Conservation (phyloP, 1,140 invertebrate species). For the Wiebesia pumilae region DNA sequence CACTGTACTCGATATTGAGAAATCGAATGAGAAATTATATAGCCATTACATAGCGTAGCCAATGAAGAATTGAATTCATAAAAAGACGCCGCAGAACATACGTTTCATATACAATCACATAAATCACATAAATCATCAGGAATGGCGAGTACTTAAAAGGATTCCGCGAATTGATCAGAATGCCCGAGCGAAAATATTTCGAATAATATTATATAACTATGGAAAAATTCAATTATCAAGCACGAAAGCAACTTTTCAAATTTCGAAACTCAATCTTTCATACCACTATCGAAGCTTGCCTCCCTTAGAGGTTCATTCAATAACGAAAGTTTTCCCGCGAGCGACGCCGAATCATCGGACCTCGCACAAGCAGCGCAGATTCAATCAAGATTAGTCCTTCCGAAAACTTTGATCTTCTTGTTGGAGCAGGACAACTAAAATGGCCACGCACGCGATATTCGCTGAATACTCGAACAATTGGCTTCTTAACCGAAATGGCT, state of each 20-base stretch:
- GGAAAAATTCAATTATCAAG: conserved; percentile 46
- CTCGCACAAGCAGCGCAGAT: conserved; percentile 25
- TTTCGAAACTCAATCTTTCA: conserved; percentile 44
- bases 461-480: conserved; percentile 13
- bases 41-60: too few relatives aligned
- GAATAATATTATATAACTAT: background rate
- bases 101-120: too few relatives aligned
- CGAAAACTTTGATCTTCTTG: conserved; percentile 34
- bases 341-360: conserved; percentile 34
- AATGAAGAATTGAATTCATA: too few relatives aligned
- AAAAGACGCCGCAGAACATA: too few relatives aligned
- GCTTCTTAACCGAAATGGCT: background rate
- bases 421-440: background rate
- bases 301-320: conserved; percentile 50
- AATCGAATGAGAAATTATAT: too few relatives aligned
- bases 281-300: background rate
- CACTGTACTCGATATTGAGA: too few relatives aligned
- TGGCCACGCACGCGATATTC: background rate
- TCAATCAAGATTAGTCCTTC: conserved; percentile 52
- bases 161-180: background rate
- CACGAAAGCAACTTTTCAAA: conserved; percentile 39
- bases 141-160: background rate
- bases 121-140: background rate
- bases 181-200: background rate
- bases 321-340: conserved; percentile 47